These are phyloP conservation scores for Spisula subtruncata DNA, from an alignment of 2,888 invertebrate species.

Conservation along the genomic window DNA sequence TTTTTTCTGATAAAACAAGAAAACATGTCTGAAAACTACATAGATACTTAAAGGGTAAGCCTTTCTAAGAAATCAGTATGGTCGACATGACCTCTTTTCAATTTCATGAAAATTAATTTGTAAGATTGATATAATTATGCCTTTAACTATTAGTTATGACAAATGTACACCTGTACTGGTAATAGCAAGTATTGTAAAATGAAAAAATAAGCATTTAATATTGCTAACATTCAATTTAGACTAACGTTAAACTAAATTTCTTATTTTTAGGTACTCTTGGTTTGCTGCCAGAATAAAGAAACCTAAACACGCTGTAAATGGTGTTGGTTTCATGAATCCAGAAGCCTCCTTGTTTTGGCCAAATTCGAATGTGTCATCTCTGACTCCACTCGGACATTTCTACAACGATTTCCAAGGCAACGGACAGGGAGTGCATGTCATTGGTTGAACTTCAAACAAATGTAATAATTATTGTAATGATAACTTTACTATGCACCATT, in stretches of 20 bases:
- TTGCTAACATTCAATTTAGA: too few relatives aligned
- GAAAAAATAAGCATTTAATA: too few relatives aligned
- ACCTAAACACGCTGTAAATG: not conserved
- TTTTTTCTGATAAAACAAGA: not conserved
- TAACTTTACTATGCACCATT: too few relatives aligned
- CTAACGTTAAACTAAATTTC: not conserved
- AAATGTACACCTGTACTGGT: too few relatives aligned
- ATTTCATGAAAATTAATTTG: too few relatives aligned
- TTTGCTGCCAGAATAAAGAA: constrained; percentile 50
- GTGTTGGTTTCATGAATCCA: constrained; percentile 45
- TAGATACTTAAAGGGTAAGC: not conserved
- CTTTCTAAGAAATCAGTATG: not conserved
- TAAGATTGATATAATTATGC: too few relatives aligned
- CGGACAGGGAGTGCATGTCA: not conserved
- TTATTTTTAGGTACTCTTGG: constrained; percentile 64
- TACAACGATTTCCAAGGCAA: constrained; percentile 61
- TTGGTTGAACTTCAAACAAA: not conserved
- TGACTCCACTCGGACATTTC: constrained; percentile 64
- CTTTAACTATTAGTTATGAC: too few relatives aligned
- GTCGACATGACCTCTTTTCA: too few relatives aligned
- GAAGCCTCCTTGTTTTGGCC: constrained; percentile 62
- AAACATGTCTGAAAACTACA: not conserved
- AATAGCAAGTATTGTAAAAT: too few relatives aligned
- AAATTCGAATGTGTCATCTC: constrained; percentile 48
- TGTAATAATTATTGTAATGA: too few relatives aligned